Evolutionary conservation across 1,140 invertebrate genomes (phyloP).

Genomic region (Scaptomyza pallida): DNA sequence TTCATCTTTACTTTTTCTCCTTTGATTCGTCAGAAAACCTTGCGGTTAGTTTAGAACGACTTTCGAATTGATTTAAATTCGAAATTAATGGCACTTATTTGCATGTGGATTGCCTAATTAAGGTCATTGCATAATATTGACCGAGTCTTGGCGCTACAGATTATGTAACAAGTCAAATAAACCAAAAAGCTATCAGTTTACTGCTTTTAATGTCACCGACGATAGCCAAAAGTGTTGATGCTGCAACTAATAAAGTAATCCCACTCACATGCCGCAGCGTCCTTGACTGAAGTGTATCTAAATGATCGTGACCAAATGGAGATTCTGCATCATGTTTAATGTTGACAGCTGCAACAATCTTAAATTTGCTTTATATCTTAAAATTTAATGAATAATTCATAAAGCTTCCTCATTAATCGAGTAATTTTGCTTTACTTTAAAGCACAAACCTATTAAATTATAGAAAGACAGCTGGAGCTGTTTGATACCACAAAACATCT

Average conservation of each 20-base stretch:
- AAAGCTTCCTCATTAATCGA: neutral
- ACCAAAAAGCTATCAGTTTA: conserved; percentile 42
- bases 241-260: conserved; percentile 34
- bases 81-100: conserved; percentile 55
- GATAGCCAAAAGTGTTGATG: conserved; percentile 16
- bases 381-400: conserved; percentile 32
- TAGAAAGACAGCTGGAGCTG: neutral
- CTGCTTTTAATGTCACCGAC: conserved; percentile 59
- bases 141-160: conserved; percentile 39
- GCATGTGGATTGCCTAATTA: conserved; percentile 60
- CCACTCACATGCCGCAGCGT: conserved; percentile 27
- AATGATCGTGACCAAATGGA: neutral
- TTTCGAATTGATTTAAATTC: conserved; percentile 57
- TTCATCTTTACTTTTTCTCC: conserved; percentile 33
- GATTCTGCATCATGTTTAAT: conserved; percentile 12
- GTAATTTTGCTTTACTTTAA: conserved; percentile 1
- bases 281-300: conserved; percentile 23
- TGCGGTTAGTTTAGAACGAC: conserved; percentile 61
- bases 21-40: conserved; percentile 29
- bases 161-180: conserved; percentile 70
- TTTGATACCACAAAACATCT: neutral
- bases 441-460: neutral
- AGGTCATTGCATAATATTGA: conserved; percentile 73
- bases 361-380: neutral
- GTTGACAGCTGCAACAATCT: conserved; percentile 14